A percentile compares a stretch with the other conserved stretches of the same genome.
Evolutionary conservation across 2,888 invertebrate genomes (phyloP).

Genomic region (Stenichneumon culpator): DNA sequence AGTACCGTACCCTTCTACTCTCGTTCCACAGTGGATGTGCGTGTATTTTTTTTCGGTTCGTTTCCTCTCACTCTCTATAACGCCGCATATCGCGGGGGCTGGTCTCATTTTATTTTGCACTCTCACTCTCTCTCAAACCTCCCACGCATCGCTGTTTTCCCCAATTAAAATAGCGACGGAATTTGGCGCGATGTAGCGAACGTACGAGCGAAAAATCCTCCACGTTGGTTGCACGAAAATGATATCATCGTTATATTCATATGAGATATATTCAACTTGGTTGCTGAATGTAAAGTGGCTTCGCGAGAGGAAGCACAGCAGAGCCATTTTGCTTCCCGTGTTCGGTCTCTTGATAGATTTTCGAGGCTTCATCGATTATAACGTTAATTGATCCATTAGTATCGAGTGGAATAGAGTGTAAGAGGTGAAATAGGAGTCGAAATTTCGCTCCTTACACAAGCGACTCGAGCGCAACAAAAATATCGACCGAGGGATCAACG

Average conservation of each 20-base stretch:
- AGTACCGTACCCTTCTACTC: constrained; percentile 39
- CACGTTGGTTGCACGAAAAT: not conserved
- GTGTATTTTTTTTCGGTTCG: constrained; percentile 16
- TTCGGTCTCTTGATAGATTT: constrained; percentile 11
- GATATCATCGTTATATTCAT: constrained; percentile 48
- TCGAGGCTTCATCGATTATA: constrained; percentile 12
- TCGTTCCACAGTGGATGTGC: constrained; percentile 8
- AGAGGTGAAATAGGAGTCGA: too few relatives aligned
- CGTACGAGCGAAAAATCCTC: constrained; percentile 5
- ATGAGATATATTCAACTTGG: constrained; percentile 5
- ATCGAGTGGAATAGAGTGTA: not conserved
- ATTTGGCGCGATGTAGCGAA: not conserved
- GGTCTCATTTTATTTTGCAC: constrained; percentile 26
- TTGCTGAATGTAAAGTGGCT: not conserved
- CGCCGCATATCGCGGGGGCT: not conserved
- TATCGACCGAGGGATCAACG: too few relatives aligned
- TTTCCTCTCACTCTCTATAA: constrained; percentile 5
- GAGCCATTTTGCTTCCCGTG: not conserved
- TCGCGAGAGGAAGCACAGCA: not conserved
- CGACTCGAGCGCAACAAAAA: too few relatives aligned
- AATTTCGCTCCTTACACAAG: too few relatives aligned
- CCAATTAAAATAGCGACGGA: constrained; percentile 42
- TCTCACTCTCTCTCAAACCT: constrained; percentile 1
- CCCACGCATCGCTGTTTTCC: constrained; percentile 7
- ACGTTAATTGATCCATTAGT: not conserved